phyloP scores from a whole-genome alignment of 2,888 invertebrate genomes.

The Synergus itoensis region DNA sequence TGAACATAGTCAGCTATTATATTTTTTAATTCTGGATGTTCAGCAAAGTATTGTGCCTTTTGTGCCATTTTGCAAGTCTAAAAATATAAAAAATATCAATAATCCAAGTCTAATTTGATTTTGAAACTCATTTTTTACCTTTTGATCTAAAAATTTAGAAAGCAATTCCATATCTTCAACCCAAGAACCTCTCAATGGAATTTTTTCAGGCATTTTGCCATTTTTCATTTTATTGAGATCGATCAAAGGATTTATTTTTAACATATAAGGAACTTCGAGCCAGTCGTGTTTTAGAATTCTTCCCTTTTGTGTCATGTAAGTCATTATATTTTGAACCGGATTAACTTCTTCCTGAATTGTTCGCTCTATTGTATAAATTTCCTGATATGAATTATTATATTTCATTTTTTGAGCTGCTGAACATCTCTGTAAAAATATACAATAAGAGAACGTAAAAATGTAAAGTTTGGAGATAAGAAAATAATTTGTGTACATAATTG shows the following conservation, averaged over 20 bases:
- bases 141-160: constrained; percentile 82
- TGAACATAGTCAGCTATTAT: constrained; percentile 82
- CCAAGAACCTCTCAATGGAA: constrained; percentile 80
- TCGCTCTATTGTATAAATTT: constrained; percentile 82
- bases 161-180: constrained; percentile 81
- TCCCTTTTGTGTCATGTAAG: constrained; percentile 80
- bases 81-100: constrained; percentile 34
- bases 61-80: constrained; percentile 57
- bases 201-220: constrained; percentile 75
- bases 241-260: constrained; percentile 81
- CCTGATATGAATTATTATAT: constrained; percentile 74
- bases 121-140: constrained; percentile 76
- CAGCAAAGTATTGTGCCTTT: constrained; percentile 79
- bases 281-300: constrained; percentile 83
- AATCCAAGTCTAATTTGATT: not conserved
- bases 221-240: constrained; percentile 63
- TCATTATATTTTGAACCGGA: constrained; percentile 80
- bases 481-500: constrained; percentile 79
- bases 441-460: not conserved
- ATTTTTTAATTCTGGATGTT: constrained; percentile 81
- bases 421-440: constrained; percentile 59
- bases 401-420: constrained; percentile 56
- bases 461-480: constrained; percentile 2
- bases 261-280: constrained; percentile 80
- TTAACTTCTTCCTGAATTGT: constrained; percentile 80